Percentiles rank a stretch among this genome's conserved stretches.
These are phyloP conservation scores for Octomys mimax DNA, from an alignment of 2,797 vertebrate species.

Conservation along the genomic window DNA sequence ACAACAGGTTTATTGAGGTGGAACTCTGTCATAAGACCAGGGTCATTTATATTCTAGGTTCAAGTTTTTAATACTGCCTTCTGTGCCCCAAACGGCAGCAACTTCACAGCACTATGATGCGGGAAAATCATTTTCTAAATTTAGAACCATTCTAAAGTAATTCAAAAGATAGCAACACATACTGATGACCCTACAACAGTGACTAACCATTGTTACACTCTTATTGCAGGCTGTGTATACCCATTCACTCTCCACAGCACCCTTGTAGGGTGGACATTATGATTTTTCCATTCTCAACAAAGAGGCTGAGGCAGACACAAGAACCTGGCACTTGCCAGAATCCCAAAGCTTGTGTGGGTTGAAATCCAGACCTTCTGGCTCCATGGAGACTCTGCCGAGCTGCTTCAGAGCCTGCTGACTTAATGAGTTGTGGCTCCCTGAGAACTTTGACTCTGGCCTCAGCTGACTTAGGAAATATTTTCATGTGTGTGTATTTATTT, in stretches of 20 bases:
- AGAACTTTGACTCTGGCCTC: conserved; percentile 1
- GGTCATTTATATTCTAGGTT: background rate
- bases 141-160: background rate
- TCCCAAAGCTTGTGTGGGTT: background rate
- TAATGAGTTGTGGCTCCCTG: background rate
- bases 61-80: background rate
- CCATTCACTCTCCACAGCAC: background rate
- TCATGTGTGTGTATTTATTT: background rate
- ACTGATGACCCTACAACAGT: background rate
- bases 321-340: background rate
- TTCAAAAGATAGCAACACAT: background rate
- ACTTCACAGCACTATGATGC: background rate
- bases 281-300: background rate
- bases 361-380: background rate
- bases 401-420: background rate
- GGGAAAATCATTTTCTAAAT: background rate
- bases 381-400: fast-evolving
- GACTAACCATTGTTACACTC: background rate
- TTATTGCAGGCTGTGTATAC: background rate
- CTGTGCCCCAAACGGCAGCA: background rate
- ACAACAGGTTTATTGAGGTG: background rate
- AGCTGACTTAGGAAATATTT: conserved; percentile 45
- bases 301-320: background rate
- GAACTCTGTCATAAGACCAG: background rate
- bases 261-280: background rate